Percentiles rank a stretch among this genome's conserved stretches.
These are phyloP conservation scores for Nothoprocta perdicaria DNA, from an alignment of 2,113 vertebrate genomes.

Conservation along the genomic window DNA sequence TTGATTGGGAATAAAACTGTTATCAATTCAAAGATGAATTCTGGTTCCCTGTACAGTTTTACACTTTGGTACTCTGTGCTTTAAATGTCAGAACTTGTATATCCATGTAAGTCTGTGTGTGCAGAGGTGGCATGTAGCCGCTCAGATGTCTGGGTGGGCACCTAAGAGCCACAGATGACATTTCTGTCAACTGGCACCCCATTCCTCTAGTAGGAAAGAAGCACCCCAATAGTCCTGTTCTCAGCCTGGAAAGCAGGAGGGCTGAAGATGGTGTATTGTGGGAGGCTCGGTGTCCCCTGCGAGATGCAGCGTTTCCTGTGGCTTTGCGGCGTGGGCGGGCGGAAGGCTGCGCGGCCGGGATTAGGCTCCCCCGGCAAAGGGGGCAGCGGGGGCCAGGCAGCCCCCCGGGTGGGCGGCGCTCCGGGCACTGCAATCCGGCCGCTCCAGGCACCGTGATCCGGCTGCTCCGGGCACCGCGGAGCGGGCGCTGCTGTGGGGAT, in stretches of 20 bases:
- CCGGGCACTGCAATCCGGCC: too few relatives aligned
- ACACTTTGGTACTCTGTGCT: neutral
- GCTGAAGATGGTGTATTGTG: neutral
- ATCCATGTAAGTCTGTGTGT: too few relatives aligned
- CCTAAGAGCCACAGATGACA: neutral
- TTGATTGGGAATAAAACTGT: neutral
- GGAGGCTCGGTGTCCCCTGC: neutral
- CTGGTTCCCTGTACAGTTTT: neutral
- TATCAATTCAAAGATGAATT: neutral
- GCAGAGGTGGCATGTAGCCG: neutral
- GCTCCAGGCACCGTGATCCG: too few relatives aligned
- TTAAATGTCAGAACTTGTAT: neutral
- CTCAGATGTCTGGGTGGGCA: neutral
- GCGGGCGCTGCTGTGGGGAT: too few relatives aligned
- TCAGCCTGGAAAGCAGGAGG: neutral
- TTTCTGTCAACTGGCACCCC: neutral
- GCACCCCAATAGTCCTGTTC: neutral
- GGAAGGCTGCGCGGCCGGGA: constrained; percentile 43
- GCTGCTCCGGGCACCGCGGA: too few relatives aligned
- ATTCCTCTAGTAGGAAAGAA: neutral
- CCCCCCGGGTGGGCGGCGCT: neutral
- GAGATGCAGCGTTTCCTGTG: neutral
- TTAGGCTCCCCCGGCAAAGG: neutral
- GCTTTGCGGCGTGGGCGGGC: neutral
- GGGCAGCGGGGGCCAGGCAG: neutral